Percentiles rank a stretch among this genome's conserved stretches.
These are phyloP conservation scores for Paramuricea clavata DNA, from an alignment of 92 coral and sea anemone species.

Conservation along the genomic window DNA sequence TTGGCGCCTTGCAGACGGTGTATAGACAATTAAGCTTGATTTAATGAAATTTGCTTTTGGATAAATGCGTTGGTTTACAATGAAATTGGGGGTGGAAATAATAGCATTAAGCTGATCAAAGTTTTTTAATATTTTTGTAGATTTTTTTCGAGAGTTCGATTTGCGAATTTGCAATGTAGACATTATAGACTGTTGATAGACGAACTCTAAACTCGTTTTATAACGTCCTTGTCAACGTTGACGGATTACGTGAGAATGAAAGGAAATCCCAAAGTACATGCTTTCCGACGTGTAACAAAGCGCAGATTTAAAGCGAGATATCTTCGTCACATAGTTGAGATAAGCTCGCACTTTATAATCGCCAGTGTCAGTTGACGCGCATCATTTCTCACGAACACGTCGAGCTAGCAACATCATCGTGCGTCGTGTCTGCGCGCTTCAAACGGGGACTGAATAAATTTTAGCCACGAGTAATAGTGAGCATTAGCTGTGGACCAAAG, in stretches of 20 bases:
- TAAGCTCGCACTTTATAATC: conserved; percentile 32
- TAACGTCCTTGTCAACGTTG: conserved; percentile 35
- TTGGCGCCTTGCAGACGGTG: conserved; percentile 47
- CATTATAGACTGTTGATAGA: conserved; percentile 10
- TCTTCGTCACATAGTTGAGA: conserved; percentile 47
- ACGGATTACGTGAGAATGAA: conserved; percentile 43
- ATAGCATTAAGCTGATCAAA: neutral
- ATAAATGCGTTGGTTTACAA: neutral
- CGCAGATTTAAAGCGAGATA: conserved; percentile 42
- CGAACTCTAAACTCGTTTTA: neutral
- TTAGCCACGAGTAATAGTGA: neutral
- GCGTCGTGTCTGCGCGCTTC: neutral
- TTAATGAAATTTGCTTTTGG: conserved; percentile 43
- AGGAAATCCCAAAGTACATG: conserved; percentile 50
- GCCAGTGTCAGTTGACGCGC: conserved; percentile 40
- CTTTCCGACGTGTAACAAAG: conserved; percentile 47
- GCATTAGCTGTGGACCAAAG: neutral
- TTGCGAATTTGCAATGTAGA: neutral
- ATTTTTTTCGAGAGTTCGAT: neutral
- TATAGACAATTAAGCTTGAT: conserved; percentile 27
- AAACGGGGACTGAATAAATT: neutral
- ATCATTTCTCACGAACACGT: conserved; percentile 45
- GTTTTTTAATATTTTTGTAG: neutral
- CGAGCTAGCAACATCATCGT: conserved; percentile 22
- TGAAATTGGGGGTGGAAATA: neutral